Percentiles rank a stretch among this genome's conserved stretches.
Conservation (phyloP, 53 echinoderm and acorn worm genomes). For the Antedon mediterranea region DNA sequence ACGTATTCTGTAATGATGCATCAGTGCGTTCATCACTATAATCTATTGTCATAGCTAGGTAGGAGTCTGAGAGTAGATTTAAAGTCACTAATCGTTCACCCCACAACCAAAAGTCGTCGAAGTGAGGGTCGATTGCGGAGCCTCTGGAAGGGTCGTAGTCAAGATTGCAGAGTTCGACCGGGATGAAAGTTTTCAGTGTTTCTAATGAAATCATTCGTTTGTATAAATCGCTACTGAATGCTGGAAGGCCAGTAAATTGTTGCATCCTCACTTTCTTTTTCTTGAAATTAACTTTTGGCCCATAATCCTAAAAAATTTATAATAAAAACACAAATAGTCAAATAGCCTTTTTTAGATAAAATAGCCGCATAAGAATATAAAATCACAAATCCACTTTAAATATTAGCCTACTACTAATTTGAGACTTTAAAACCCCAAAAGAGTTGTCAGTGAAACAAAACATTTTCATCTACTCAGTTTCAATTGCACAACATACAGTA, state of each 20-base stretch:
- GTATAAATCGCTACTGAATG: constrained; percentile 51
- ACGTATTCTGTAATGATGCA: neutral
- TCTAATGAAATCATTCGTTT: constrained; percentile 22
- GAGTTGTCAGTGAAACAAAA: too few relatives aligned
- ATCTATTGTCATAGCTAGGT: constrained; percentile 30
- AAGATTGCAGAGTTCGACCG: constrained; percentile 79
- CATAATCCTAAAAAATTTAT: constrained; percentile 59
- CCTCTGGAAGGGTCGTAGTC: constrained; percentile 74
- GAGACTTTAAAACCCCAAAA: too few relatives aligned
- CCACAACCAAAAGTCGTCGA: constrained; percentile 92
- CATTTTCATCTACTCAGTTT: too few relatives aligned
- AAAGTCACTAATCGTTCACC: constrained; percentile 78
- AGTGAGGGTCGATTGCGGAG: constrained; percentile 81
- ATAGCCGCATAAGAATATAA: too few relatives aligned
- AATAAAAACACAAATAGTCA: too few relatives aligned
- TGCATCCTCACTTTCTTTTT: constrained; percentile 48
- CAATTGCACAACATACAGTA: too few relatives aligned
- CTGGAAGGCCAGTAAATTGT: constrained; percentile 60
- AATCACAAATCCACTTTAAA: too few relatives aligned
- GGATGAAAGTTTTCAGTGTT: constrained; percentile 36
- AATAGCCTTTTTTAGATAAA: too few relatives aligned
- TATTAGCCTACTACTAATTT: too few relatives aligned
- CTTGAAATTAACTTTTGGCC: constrained; percentile 92
- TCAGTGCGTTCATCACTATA: neutral
- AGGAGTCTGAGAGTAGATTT: constrained; percentile 70